Evolutionary conservation across 1,140 invertebrate species (phyloP).

Genomic region (Magallana angulata): DNA sequence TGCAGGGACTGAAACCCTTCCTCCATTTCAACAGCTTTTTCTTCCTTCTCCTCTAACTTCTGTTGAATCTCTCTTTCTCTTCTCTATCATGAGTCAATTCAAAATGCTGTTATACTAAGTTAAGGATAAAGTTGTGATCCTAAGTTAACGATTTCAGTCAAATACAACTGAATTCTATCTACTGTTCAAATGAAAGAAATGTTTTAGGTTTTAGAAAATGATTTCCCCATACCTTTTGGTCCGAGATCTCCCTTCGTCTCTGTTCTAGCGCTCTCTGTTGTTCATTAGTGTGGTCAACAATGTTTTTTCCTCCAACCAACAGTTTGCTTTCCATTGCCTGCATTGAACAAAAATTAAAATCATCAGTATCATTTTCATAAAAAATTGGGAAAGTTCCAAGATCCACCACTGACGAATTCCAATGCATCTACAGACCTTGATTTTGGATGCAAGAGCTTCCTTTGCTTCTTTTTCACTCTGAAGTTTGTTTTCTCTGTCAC

Average conservation of each 20-base stretch:
- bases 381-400: too few species aligned
- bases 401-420: too few species aligned
- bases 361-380: neutral
- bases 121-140: neutral
- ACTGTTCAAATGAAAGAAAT: neutral
- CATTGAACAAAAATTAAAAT: slow-evolving; percentile 17
- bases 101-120: too few species aligned
- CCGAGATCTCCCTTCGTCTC: slow-evolving; percentile 88
- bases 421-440: slow-evolving; percentile 66
- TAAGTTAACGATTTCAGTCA: too few species aligned
- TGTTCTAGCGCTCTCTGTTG: slow-evolving; percentile 91
- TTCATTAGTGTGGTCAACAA: slow-evolving; percentile 94
- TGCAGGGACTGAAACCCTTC: slow-evolving; percentile 92
- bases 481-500: slow-evolving; percentile 82
- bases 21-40: slow-evolving; percentile 90
- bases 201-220: neutral
- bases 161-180: too few species aligned
- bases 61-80: slow-evolving; percentile 91
- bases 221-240: slow-evolving; percentile 84
- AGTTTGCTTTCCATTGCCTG: slow-evolving; percentile 91
- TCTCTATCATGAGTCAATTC: slow-evolving; percentile 56
- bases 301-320: slow-evolving; percentile 90
- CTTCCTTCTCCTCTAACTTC: slow-evolving; percentile 91
- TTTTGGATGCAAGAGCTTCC: slow-evolving; percentile 80
- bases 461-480: slow-evolving; percentile 82